Evolutionary conservation across 1,140 invertebrate genomes (phyloP), one percentile per base, ranked within the genome.

Genomic region (Plodia interpunctella): DNA sequence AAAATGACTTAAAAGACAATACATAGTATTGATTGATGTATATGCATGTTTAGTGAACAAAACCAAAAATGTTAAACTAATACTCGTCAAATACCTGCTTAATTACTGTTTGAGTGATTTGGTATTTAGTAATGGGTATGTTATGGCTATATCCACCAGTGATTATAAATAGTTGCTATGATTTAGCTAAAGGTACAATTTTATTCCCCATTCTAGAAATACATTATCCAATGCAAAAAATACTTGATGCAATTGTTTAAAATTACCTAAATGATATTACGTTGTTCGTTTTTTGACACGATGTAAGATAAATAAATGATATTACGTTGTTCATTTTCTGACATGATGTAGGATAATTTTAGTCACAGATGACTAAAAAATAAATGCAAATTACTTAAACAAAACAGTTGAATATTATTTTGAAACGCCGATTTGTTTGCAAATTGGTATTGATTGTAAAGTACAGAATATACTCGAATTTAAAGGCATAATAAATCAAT

Each of bases 1-100:
- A 44, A 15, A 44, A n/a, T 15, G n/a, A 50, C 19, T 57, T 60
- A 61, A 61, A 61, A 61, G 59, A 61, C 59, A 61, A 57, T 57
- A 57, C 56, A 56, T 61, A 61, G 28, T 54, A 49, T 55, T 60
- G 56, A 49, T 55, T 60, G 56, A 51, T 60, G 52, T 55, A 15
- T 44, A 44, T 44, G 38, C 13, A 44, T 10, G 13, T 38, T 38
- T 38, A 38, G 35, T 59, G 52, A 60, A 55, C 51, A 60, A 60
- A 60, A 44, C 57, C 49, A 56, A 56, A 56, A 56, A 56, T 18
- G 11, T 20, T 53, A 44, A 59, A 28, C 13, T 54, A 60, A 54
- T 60, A 60, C 52, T 60, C 51, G 19, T 53, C 20, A 28, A 30
- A 57, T 49, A 28, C 38, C 13, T 44, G 38, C 38, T 0, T 15